Evolutionary conservation across 2,888 invertebrate species (phyloP), one percentile per base, ranked within the genome.

Genomic region (Luffia ferchaultella): DNA sequence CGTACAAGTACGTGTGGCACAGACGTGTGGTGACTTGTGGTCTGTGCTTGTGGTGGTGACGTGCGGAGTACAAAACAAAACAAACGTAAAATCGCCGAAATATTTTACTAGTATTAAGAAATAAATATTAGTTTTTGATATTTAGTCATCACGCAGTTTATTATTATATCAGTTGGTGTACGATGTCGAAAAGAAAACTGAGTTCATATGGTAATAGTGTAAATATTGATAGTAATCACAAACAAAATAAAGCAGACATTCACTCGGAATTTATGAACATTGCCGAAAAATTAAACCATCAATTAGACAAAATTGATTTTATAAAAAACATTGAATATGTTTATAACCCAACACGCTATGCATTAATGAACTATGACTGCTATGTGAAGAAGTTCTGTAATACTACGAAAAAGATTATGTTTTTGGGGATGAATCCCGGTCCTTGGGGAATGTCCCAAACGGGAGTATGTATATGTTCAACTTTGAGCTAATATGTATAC

Each of bases 401-500:
- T 51, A 80, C 85, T n/a, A 0, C 70, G 72, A 17, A 95, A 94
- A 70, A 84, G 85, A 80, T 97, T 43, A 75, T 97, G 58, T 93
- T 94, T 66, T 85, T 97, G 53, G 97, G 97, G 2, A 96, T 97
- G 93, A 97, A 97, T 77, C 96, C 97, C 15, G 97, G 97, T n/a
- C 96, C 96, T 0, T 96, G 92, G 90, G 97, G 97, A 55, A 97
- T 97, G 97, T 92, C 92, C 20, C 97, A 97, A 74, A 97, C 93
- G 59, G 96, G 96, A 48, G 48, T 48, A 42, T 18, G 48, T 42
- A 17, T 16, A 44, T 44, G 17, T 16, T 12, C 15, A 16, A 18
- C 17, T 18, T 2, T 16, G 3, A 42, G 3, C 3, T n/a, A 20
- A 20, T n/a, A 12, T 44, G 20, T 41, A 42, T 12, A 41, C 15